Base-by-base conservation (phyloP, 2,888 invertebrate genomes). In the Scrobipalpa costella region DNA sequence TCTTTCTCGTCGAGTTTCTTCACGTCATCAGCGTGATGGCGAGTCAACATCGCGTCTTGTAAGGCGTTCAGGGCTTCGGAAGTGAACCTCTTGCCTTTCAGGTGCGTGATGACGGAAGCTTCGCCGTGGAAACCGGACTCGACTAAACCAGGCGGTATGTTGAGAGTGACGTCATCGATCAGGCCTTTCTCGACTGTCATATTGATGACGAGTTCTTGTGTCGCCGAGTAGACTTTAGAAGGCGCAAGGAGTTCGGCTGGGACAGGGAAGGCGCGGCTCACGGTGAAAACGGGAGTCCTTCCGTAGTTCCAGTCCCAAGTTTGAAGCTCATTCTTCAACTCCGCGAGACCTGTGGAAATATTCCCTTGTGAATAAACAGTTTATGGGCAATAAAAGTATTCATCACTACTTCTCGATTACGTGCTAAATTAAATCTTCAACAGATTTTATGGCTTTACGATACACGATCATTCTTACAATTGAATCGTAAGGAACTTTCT, bases 261-360 rank as follows among this genome's bases (percentile, higher is more conserved):
- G 2, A 95, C 92, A 6, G 93, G 92, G 79, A 95, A 93, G 0
- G 93, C 85, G 40, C 94, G 93, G 65, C 93, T 93, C 17, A 97
- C 94, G 0, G 93, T 93, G 84, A 98, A 98, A 69, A 94, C 94
- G 0, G 98, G 98, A 0, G 98, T 97, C 80, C 94, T 95, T 0
- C 98, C 98, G 81, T 93, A 96, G 67, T 95, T 94, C 98, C 98
- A 98, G 65, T 97, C 94, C 97, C 98, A 98, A 33, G 95, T 94
- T 68, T 92, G 84, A 61, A 97, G 93, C 67, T 95, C 94, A 47
- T 93, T 92, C 64, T 93, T 93, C 64, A 97, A 90, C 72, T 95
- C 93, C 9, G 93, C 93, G 34, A 97, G 92, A 74, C 97, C 96
- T 94, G 83, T 34, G 27, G 40, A 50, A 27, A 50, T 9, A 44